Conservation (phyloP, 2,797 vertebrate species). For the Pipistrellus kuhlii region DNA sequence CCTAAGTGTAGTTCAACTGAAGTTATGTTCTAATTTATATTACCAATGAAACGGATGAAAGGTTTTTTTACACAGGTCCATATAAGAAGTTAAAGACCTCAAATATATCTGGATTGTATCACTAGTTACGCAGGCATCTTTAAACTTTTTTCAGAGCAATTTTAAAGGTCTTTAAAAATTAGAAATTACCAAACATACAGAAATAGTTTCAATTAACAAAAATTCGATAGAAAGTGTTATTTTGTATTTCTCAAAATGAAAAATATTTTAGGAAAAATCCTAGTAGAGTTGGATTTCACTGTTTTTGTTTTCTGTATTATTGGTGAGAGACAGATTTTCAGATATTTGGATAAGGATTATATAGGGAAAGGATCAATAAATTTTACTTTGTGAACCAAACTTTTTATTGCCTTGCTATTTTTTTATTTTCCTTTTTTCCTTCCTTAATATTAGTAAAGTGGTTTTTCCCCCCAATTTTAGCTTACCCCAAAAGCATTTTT, state of each 20-base stretch:
- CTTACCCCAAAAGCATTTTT: not conserved
- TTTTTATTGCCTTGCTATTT: not conserved
- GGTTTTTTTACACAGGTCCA: not conserved
- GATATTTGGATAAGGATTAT: not conserved
- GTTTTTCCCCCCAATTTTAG: slow-evolving; percentile 8
- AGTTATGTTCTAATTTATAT: slow-evolving; percentile 58
- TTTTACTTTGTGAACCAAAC: slow-evolving; percentile 9
- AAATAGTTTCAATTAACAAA: slow-evolving; percentile 48
- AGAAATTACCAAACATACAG: slow-evolving; percentile 3
- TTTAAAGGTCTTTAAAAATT: slow-evolving; percentile 37
- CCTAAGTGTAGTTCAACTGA: not conserved
- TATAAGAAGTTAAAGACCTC: slow-evolving; percentile 39
- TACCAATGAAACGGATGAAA: not conserved
- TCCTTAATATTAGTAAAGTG: slow-evolving; percentile 15
- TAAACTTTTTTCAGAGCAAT: not conserved
- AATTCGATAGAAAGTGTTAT: not conserved
- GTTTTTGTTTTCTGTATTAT: slow-evolving; percentile 27
- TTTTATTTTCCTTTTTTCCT: not conserved
- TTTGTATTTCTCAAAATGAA: slow-evolving; percentile 43
- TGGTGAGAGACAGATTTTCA: slow-evolving; percentile 10
- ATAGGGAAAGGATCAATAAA: not conserved
- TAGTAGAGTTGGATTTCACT: not conserved
- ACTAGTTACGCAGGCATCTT: not conserved
- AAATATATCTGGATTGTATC: slow-evolving; percentile 28
- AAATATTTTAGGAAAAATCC: slow-evolving; percentile 32